Evolutionary conservation across 2,888 invertebrate species (phyloP).

Genomic region (Caradrina clavipalpis): DNA sequence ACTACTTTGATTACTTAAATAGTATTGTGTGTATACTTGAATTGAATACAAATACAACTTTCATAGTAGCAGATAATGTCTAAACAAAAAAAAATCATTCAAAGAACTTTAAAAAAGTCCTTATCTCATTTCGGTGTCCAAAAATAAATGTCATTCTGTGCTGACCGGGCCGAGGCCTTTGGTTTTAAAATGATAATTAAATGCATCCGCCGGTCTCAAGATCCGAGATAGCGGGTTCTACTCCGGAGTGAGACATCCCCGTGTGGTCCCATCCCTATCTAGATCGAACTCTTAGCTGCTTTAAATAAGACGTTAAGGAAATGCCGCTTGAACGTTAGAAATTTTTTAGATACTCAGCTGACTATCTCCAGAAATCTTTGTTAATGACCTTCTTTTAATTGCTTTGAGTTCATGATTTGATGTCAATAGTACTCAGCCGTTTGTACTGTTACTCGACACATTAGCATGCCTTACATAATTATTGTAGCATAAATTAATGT

Average conservation of each 20-base stretch:
- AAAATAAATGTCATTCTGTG: conserved; percentile 71
- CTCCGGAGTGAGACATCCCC: conserved; percentile 83
- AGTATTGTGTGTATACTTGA: too few species aligned
- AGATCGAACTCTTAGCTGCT: conserved; percentile 76
- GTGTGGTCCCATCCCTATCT: conserved; percentile 86
- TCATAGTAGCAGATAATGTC: conserved; percentile 19
- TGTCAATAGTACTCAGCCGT: conserved; percentile 6
- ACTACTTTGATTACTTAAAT: too few species aligned
- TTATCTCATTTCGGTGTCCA: conserved; percentile 58
- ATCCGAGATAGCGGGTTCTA: conserved; percentile 82
- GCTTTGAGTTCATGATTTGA: conserved; percentile 37
- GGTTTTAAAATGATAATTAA: conserved; percentile 79
- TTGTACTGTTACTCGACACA: not conserved
- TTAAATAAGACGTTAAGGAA: conserved; percentile 66
- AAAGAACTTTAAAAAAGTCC: conserved; percentile 25
- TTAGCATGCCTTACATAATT: conserved; percentile 19
- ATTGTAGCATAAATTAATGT: not conserved
- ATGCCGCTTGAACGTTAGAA: conserved; percentile 62
- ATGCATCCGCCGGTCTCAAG: conserved; percentile 74
- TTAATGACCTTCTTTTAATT: conserved; percentile 58
- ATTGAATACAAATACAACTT: not conserved
- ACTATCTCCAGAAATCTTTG: conserved; percentile 56
- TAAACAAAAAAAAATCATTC: conserved; percentile 21
- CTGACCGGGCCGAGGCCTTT: conserved; percentile 67
- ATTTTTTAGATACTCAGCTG: conserved; percentile 63